A percentile compares a stretch with the other conserved stretches of the same genome.
phyloP scores from a whole-genome alignment of 92 coral and sea anemone genomes.

The Hydrozoanthus gracilis region DNA sequence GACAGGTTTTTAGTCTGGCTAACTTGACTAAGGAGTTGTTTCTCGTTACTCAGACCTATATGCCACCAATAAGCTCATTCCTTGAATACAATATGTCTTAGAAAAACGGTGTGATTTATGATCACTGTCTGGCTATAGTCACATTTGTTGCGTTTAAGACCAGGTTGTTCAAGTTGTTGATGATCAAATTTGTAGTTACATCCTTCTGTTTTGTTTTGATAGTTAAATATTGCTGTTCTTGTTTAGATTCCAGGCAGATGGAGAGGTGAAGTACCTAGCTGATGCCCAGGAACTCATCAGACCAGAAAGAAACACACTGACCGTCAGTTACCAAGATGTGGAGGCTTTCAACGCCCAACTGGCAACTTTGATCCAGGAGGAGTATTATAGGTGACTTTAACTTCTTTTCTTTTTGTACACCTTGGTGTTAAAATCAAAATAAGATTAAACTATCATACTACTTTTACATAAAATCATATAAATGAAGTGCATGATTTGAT shows the following conservation, averaged over 20 bases:
- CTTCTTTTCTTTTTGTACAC: neutral
- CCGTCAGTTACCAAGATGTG: constrained; percentile 93
- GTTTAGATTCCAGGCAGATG: constrained; percentile 88
- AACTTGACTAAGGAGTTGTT: too few relatives aligned
- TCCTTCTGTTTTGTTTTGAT: neutral
- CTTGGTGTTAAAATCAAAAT: too few relatives aligned
- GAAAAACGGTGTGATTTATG: too few relatives aligned
- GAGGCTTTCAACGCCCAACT: constrained; percentile 88
- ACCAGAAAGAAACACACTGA: constrained; percentile 96
- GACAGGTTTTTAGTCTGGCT: too few relatives aligned
- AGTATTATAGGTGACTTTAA: constrained; percentile 82
- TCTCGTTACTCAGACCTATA: too few relatives aligned
- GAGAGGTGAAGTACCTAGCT: constrained; percentile 89
- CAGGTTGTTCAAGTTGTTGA: neutral
- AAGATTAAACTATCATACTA: too few relatives aligned
- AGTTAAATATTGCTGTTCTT: neutral
- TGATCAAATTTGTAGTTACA: neutral
- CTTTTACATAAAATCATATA: too few relatives aligned
- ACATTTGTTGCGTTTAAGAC: too few relatives aligned
- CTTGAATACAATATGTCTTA: too few relatives aligned
- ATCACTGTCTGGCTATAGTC: too few relatives aligned
- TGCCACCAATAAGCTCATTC: too few relatives aligned
- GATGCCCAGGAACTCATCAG: constrained; percentile 95
- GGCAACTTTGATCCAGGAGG: constrained; percentile 90
- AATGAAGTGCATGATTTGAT: too few relatives aligned